Base-by-base conservation (phyloP, 2,797 vertebrate species). In the Odontamblyopus lacepedii region DNA sequence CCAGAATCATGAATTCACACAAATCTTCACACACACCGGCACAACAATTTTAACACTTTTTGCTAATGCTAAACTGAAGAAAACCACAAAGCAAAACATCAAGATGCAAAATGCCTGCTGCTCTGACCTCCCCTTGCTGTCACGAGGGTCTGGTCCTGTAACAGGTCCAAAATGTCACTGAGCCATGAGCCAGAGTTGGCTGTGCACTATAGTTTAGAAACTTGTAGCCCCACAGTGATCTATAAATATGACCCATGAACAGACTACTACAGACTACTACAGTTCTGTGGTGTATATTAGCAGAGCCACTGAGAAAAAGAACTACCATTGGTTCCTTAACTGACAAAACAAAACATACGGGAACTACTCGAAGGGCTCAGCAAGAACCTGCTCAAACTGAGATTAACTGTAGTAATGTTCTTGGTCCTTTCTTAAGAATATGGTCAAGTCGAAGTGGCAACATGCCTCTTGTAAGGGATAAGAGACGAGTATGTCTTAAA, bases 111-210 rank as follows among this genome's bases (percentile, higher is more conserved):
- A 35, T 15, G 5, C 71, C 27, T 51, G 13, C 67, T 18, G 63
- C 77, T 78, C 71, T 77, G 9, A 55, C 55, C 48, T 76, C 50
- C 5, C 19, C 70, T 15, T 62, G 72, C 67, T 48, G 72, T 68
- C 72, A 50, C 41, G 57, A 48, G 70, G 35, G 11, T 78, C 30
- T 26, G 59, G 59, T 83, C 81, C 86, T 85, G 74, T 78, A 85
- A 88, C 83, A 78, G 62, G 78, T 79, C 70, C 80, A 68, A 86
- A 91, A 93, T 93, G 93, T 88, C 89, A 85, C 69, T 30, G 66
- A 59, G 50, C 13, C 18, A n/a, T 65, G 61, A 88, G 90, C 92
- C 91, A 82, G 76, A 78, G 91, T 79, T 23, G 26, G 60, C 73
- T 73, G 86, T 81, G 84, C 84, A 69, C 77, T 19, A 55, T 57